These are phyloP conservation scores for Ptychadena robeensis DNA, from an alignment of 2,797 vertebrate species.

Conservation along the genomic window DNA sequence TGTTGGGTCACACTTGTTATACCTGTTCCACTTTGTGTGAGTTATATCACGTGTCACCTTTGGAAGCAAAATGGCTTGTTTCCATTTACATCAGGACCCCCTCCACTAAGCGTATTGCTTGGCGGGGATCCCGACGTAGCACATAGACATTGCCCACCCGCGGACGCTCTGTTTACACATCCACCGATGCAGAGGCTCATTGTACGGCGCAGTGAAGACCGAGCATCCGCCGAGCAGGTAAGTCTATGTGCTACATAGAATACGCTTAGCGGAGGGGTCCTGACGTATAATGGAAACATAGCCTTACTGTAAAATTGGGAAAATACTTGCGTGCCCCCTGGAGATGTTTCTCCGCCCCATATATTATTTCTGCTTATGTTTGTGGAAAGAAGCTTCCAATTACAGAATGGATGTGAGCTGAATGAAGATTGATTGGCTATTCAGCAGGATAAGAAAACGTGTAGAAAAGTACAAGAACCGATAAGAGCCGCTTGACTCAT, in stretches of 20 bases:
- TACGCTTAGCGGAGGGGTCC: too few relatives aligned
- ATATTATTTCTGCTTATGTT: not conserved
- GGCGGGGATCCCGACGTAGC: too few relatives aligned
- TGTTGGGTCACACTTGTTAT: too few relatives aligned
- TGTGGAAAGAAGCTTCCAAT: not conserved
- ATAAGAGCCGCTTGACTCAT: slow-evolving; percentile 43
- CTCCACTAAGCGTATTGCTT: too few relatives aligned
- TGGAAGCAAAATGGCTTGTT: not conserved
- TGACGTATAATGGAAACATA: too few relatives aligned
- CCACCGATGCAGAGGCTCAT: too few relatives aligned
- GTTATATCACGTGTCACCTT: not conserved
- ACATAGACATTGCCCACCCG: too few relatives aligned
- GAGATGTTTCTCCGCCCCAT: not conserved
- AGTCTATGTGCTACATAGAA: too few relatives aligned
- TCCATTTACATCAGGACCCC: too few relatives aligned
- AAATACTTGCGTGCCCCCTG: not conserved
- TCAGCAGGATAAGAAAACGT: slow-evolving; percentile 18
- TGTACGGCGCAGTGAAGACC: too few relatives aligned
- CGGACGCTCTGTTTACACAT: too few relatives aligned
- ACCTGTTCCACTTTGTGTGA: not conserved
- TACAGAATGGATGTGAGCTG: not conserved
- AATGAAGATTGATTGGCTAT: slow-evolving; percentile 53
- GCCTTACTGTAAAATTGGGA: not conserved
- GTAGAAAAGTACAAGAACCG: slow-evolving; percentile 41
- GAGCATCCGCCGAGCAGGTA: too few relatives aligned